Evolutionary conservation across 2,113 vertebrate species (phyloP).

Genomic region (Anarrhichthys ocellatus): DNA sequence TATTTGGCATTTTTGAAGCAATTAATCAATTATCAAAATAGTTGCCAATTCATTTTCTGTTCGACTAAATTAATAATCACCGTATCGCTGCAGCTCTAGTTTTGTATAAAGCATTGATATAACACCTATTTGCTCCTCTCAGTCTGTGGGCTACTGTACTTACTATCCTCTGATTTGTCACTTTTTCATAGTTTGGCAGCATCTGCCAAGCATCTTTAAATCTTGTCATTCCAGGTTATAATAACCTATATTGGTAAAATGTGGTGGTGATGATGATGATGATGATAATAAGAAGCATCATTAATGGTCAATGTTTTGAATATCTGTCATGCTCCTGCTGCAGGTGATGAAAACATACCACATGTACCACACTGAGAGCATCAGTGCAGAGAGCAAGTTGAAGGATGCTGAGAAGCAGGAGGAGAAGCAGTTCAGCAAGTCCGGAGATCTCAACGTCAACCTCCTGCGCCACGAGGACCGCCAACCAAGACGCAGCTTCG

Average conservation of each 20-base stretch:
- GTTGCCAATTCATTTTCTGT: background rate
- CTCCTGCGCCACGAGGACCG: conserved; percentile 94
- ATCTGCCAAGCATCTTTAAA: background rate
- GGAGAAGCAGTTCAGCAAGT: conserved; percentile 97
- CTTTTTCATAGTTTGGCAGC: background rate
- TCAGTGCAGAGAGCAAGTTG: conserved; percentile 97
- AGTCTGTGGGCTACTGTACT: background rate
- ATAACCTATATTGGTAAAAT: background rate
- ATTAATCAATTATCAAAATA: background rate
- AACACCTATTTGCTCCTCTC: background rate
- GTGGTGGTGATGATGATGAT: too few relatives aligned
- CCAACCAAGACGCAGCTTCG: conserved; percentile 92
- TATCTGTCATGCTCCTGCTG: background rate
- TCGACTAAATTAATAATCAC: background rate
- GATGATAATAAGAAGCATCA: background rate
- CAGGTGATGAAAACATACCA: conserved; percentile 99
- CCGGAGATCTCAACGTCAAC: conserved; percentile 94
- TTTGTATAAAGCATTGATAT: background rate
- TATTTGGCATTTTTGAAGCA: background rate
- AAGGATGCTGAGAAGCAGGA: conserved; percentile 99
- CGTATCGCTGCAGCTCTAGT: background rate
- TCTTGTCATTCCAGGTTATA: background rate
- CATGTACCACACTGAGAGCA: conserved; percentile 98
- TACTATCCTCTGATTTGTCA: background rate
- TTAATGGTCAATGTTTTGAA: background rate